phyloP scores from a whole-genome alignment of 2,797 vertebrate genomes.

The Karalla daura region DNA sequence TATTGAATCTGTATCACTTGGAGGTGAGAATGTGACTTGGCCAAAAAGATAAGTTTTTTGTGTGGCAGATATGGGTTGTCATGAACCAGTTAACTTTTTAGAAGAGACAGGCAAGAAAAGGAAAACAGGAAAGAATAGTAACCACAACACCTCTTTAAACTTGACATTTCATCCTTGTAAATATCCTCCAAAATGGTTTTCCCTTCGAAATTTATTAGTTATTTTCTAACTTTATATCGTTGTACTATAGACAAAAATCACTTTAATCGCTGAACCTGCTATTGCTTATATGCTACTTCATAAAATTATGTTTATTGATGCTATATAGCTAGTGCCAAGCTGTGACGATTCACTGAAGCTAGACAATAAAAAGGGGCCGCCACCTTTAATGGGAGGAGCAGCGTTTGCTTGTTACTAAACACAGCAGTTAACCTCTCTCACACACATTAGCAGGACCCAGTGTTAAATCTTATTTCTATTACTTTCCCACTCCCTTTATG shows the following conservation, averaged over 20 bases:
- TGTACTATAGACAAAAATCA: constrained; percentile 43
- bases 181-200: constrained; percentile 47
- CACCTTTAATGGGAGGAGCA: constrained; percentile 77
- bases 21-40: constrained; percentile 48
- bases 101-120: constrained; percentile 21
- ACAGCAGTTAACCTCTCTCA: constrained; percentile 82
- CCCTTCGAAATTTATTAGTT: constrained; percentile 39
- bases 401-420: constrained; percentile 80
- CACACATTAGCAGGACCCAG: constrained; percentile 73
- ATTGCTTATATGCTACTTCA: constrained; percentile 65
- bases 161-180: constrained; percentile 48
- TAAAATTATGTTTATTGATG: constrained; percentile 78
- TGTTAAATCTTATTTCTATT: constrained; percentile 84
- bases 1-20: constrained; percentile 63
- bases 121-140: constrained; percentile 13
- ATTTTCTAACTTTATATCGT: constrained; percentile 46
- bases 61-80: constrained; percentile 17
- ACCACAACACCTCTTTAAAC: constrained; percentile 43
- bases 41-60: constrained; percentile 45
- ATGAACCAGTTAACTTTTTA: constrained; percentile 21
- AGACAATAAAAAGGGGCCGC: constrained; percentile 76
- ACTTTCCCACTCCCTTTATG: constrained; percentile 77
- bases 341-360: constrained; percentile 74
- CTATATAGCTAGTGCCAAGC: constrained; percentile 68
- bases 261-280: constrained; percentile 56